A percentile compares a stretch with the other conserved stretches of the same genome.
Conservation (phyloP, 2,888 invertebrate genomes). For the Gastracanthus pulcherrimus region DNA sequence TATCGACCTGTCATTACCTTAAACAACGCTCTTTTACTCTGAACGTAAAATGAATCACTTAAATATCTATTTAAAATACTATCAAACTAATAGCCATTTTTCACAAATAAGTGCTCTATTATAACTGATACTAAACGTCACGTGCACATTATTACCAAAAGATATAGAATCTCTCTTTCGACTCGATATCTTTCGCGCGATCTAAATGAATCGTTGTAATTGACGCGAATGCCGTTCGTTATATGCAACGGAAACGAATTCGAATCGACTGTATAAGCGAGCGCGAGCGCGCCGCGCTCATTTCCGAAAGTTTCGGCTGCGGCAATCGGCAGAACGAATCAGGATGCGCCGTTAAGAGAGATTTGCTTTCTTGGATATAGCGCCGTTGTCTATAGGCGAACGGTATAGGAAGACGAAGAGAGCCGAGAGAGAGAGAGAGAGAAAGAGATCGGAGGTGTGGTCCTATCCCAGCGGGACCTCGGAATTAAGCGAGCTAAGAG, state of each 20-base stretch:
- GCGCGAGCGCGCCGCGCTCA: background rate
- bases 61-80: no score
- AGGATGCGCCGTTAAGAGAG: conserved; percentile 41
- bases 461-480: conserved; percentile 45
- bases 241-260: conserved; percentile 43
- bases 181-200: background rate
- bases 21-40: no score
- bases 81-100: no score
- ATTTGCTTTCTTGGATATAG: conserved; percentile 28
- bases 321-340: conserved; percentile 51
- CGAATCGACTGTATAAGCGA: conserved; percentile 26
- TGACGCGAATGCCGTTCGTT: conserved; percentile 9
- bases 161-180: background rate
- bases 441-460: conserved; percentile 36
- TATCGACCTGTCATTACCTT: no score
- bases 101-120: no score
- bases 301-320: conserved; percentile 21
- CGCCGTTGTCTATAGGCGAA: background rate
- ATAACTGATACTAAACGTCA: no score
- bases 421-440: background rate
- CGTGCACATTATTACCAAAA: background rate
- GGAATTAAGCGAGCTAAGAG: conserved; percentile 62
- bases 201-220: conserved; percentile 40
- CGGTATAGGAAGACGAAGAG: background rate
- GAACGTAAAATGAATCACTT: no score